Evolutionary conservation across 2,797 vertebrate species (phyloP), one percentile per base, ranked within the genome.

Genomic region (Smutsia temminckii): DNA sequence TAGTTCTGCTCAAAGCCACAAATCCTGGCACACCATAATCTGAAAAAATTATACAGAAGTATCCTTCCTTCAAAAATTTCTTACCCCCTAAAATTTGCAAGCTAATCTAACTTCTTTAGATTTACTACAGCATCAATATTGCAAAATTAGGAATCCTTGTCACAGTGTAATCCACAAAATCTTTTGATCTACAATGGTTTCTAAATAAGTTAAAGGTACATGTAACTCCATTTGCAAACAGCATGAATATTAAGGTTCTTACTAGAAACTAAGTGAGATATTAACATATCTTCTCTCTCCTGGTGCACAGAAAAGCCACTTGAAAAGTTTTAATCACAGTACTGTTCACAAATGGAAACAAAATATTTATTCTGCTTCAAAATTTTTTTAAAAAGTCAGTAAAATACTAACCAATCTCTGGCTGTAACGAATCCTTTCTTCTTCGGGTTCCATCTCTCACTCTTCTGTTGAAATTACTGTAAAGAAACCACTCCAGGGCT

Each of bases 351-450:
- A 93, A 92, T 46, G 51, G 61, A 92, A 92, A 96, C 90, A 97
- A 79, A 96, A 86, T 57, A 84, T 75, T 85, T 88, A 93, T 46
- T 90, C 32, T 72, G 66, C 78, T 95, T 96, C 72, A 87, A 95
- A 96, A 85, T 0, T 69, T n/a, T n/a, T n/a, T n/a, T n/a, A 11
- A 34, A 3, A 17, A 23, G 5, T 37, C 13, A 49, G 59, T 74
- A 69, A 46, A 34, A 90, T 55, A 99, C 99, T 99, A 97, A 99
- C 99, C 99, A 99, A 98, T 98, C 99, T 99, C 98, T 99, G 99
- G 98, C 99, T 99, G 98, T 99, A 99, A 81, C 99, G 99, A 96
- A 99, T 99, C 91, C 99, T 98, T 81, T 98, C 98, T 97, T 99
- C 99, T 97, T 99, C 99, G 92, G 99, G 99, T 97, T 98, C 98